A percentile compares a stretch with the other conserved stretches of the same genome.
Conservation (phyloP, 1,140 invertebrate genomes). For the Drosophila carrolli region DNA sequence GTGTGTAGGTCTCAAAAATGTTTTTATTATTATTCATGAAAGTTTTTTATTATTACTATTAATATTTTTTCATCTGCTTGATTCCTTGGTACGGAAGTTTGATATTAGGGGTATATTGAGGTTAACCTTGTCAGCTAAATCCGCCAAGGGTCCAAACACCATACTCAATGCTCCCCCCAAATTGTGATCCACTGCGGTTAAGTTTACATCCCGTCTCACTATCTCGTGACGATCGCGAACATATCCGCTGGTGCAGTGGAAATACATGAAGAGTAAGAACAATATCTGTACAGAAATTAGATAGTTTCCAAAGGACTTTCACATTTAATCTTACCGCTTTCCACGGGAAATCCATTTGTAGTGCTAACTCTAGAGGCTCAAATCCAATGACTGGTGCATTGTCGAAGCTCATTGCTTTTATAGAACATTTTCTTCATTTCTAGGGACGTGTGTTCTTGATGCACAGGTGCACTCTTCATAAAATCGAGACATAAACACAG, state of each 20-base stretch:
- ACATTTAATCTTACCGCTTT: conserved; percentile 4
- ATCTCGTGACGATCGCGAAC: conserved; percentile 2
- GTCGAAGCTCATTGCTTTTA: not conserved
- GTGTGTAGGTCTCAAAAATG: too few species aligned
- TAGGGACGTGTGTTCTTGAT: not conserved
- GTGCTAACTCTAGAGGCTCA: not conserved
- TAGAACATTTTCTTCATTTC: not conserved
- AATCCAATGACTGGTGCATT: conserved; percentile 3
- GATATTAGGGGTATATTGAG: not conserved
- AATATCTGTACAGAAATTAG: not conserved
- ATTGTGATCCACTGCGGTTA: not conserved
- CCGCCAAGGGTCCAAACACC: not conserved
- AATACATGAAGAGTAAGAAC: not conserved
- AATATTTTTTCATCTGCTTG: not conserved
- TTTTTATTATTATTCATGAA: not conserved
- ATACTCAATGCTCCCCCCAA: not conserved
- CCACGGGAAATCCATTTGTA: conserved; percentile 6
- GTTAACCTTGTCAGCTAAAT: not conserved
- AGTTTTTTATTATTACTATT: too few species aligned
- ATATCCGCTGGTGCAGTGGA: not conserved
- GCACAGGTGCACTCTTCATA: not conserved
- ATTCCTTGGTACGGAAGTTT: not conserved
- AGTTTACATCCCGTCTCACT: not conserved
- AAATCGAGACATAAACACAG: not conserved
- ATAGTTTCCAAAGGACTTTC: not conserved